Base-by-base conservation (phyloP, 2,888 invertebrate species). In the Idaea aversata region DNA sequence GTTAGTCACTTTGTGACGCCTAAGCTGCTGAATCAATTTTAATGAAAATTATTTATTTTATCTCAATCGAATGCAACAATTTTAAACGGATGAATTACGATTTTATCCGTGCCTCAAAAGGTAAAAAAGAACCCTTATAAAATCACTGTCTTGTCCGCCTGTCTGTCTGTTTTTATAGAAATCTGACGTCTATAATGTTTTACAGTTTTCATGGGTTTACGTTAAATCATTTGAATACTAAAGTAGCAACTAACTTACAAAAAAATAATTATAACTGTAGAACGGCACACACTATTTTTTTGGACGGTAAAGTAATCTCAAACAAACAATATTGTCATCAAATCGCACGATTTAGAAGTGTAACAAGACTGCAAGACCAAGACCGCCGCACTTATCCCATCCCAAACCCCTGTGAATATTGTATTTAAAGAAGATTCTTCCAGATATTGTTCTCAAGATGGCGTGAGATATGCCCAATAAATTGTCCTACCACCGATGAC, bases 381-480 rank as follows among this genome's bases (percentile, higher is more conserved):
- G 66, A 61, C 58, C 25, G 57, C 58, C 63, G 47, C 70, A 65
- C 69, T 65, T 67, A 58, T 70, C 67, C 59, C 72, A 66, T 62
- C 69, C 57, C 71, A 70, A 67, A 16, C n/a, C 25, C 38, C 67
- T 66, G 65, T 66, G 67, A 69, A 71, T 67, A 70, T 71, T 70
- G 70, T 72, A 71, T 71, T 69, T 69, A 68, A 63, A 67, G 60
- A 65, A 71, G 71, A 72, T 70, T 64, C 59, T 62, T 59, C 59
- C 61, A 72, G 81, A 83, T 87, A 84, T 77, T 59, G 77, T 77
- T 77, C 75, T 76, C 81, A 76, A 87, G 90, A 90, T 91, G 78
- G 78, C 73, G 80, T 85, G 85, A 87, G 89, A 90, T 91, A 89
- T 85, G 81, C 69, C 71, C 87, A 84, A 90, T 89, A 87, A 87